A percentile compares a stretch with the other conserved stretches of the same genome.
phyloP scores from a whole-genome alignment of 1,140 invertebrate species.

The Oedothorax gibbosus region DNA sequence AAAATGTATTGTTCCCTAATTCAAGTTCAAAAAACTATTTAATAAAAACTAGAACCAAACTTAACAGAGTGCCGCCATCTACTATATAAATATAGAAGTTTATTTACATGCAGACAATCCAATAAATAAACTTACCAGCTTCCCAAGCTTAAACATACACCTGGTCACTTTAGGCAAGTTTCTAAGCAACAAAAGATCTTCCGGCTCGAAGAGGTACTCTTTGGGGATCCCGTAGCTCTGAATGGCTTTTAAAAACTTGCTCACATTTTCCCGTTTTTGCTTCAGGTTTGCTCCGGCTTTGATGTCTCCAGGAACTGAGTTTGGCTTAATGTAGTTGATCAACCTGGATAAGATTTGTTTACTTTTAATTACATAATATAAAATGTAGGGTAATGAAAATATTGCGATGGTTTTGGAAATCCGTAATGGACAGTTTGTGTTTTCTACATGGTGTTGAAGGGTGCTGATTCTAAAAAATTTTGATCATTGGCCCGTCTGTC shows the following conservation, averaged over 20 bases:
- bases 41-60: neutral
- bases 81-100: neutral
- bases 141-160: constrained; percentile 66
- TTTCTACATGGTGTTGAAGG: no score
- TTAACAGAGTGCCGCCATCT: neutral
- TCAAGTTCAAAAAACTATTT: neutral
- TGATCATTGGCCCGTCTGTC: no score
- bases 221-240: constrained; percentile 65
- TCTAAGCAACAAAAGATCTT: constrained; percentile 65
- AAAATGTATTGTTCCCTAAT: no score
- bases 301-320: constrained; percentile 64
- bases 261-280: constrained; percentile 65
- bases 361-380: neutral
- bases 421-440: no score
- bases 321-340: constrained; percentile 65
- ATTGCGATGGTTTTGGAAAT: no score
- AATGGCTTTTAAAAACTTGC: constrained; percentile 64
- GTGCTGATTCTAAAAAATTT: no score
- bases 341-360: constrained; percentile 57
- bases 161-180: constrained; percentile 66
- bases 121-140: constrained; percentile 62
- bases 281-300: constrained; percentile 60
- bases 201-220: constrained; percentile 65
- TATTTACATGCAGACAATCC: neutral
- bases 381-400: no score